Evolutionary conservation across 2,113 vertebrate species (phyloP).

Genomic region (Ptyas mucosa): DNA sequence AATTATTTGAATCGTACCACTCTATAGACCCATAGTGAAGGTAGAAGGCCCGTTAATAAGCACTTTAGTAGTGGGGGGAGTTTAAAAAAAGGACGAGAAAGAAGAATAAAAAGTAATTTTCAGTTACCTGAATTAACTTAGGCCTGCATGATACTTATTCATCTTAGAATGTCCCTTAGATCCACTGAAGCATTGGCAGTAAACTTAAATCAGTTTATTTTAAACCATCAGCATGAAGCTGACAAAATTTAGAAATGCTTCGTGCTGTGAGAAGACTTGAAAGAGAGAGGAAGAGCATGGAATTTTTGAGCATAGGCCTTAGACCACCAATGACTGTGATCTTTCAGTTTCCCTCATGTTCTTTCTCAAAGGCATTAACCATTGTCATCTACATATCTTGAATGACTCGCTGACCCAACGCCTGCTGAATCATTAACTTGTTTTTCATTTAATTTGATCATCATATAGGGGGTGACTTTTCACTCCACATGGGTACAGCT

Average conservation of each 20-base stretch:
- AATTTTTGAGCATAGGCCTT: background rate
- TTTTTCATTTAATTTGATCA: background rate
- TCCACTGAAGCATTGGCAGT: background rate
- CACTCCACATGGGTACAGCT: background rate
- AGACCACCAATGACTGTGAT: background rate
- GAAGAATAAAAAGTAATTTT: background rate
- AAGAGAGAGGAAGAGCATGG: background rate
- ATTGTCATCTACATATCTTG: background rate
- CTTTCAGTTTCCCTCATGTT: slow-evolving; percentile 15
- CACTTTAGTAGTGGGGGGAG: background rate
- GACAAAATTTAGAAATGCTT: slow-evolving; percentile 19
- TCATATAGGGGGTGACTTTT: background rate
- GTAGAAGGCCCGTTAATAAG: background rate
- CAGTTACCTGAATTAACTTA: background rate
- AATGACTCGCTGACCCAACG: background rate
- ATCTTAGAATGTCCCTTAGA: background rate
- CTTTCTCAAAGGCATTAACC: background rate
- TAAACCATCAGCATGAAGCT: background rate
- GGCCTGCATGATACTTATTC: background rate
- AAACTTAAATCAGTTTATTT: background rate
- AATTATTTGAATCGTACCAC: too few species aligned
- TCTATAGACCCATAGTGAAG: background rate
- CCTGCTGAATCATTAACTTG: background rate
- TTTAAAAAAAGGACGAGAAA: background rate
- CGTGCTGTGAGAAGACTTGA: background rate